Evolutionary conservation across 2,797 vertebrate species (phyloP).

Genomic region (Lacerta bilineata): DNA sequence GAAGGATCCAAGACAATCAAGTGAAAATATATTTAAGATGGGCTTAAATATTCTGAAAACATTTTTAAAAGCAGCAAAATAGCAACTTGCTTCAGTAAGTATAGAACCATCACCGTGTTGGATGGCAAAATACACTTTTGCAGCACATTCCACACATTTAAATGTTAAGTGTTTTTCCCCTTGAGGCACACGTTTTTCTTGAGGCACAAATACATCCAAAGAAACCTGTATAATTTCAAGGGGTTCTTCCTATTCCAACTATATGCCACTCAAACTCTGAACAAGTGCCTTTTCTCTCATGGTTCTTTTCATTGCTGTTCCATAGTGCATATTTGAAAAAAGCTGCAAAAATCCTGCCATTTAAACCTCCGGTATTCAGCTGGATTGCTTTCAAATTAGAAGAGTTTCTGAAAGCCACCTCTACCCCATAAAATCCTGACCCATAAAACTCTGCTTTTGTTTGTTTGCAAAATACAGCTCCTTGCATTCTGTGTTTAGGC

Average conservation of each 20-base stretch:
- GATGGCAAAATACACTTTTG: not conserved
- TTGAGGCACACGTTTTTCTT: not conserved
- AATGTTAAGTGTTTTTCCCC: not conserved
- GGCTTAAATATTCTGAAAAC: constrained; percentile 29
- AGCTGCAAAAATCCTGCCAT: constrained; percentile 24
- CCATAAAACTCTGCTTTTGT: not conserved
- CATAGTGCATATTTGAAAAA: not conserved
- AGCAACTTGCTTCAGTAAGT: constrained; percentile 34
- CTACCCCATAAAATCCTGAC: not conserved
- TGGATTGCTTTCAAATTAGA: constrained; percentile 1
- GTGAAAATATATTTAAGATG: constrained; percentile 23
- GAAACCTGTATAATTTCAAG: not conserved
- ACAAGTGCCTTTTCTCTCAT: not conserved
- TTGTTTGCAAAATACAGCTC: not conserved
- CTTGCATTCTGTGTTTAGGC: not conserved
- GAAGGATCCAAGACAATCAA: constrained; percentile 42
- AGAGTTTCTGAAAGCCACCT: not conserved
- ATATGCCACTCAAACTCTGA: not conserved
- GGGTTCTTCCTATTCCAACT: not conserved
- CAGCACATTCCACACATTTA: not conserved
- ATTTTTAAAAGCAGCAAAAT: constrained; percentile 35
- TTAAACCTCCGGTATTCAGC: constrained; percentile 23
- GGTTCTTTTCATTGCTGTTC: not conserved
- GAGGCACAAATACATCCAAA: not conserved
- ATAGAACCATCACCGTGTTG: not conserved